Evolutionary conservation across 2,888 invertebrate genomes (phyloP).

Genomic region (Diarsia dahlii): DNA sequence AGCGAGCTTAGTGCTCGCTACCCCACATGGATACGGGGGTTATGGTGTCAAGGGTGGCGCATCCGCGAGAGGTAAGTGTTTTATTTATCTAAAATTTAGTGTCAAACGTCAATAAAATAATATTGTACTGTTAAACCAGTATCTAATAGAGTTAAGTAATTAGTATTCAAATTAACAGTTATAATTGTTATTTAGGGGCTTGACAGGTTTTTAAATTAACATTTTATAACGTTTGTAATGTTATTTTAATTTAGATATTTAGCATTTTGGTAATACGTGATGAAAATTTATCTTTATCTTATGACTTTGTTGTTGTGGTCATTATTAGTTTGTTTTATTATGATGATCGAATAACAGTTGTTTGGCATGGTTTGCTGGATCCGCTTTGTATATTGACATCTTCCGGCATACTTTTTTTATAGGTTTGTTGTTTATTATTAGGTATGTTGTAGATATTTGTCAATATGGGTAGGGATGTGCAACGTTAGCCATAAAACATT

Average conservation of each 20-base stretch:
- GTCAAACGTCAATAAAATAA: constrained; percentile 13
- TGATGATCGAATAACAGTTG: background rate
- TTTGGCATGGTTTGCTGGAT: background rate
- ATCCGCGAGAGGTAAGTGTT: constrained; percentile 80
- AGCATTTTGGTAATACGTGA: constrained; percentile 2
- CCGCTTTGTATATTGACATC: background rate
- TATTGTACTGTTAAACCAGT: constrained; percentile 5
- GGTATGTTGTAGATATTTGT: too few species aligned
- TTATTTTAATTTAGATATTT: constrained; percentile 1
- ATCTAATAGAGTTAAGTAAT: constrained; percentile 2
- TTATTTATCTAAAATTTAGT: background rate
- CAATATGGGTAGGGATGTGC: background rate
- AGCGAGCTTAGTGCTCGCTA: constrained; percentile 77
- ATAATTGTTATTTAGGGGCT: background rate
- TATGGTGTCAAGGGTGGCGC: constrained; percentile 85
- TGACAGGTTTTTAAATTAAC: background rate
- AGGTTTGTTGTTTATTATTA: background rate
- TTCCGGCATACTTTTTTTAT: constrained; percentile 1
- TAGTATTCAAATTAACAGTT: constrained; percentile 8
- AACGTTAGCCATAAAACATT: background rate
- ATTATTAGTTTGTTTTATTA: background rate
- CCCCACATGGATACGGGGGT: constrained; percentile 86
- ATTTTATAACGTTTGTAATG: constrained; percentile 8
- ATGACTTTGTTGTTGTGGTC: background rate
- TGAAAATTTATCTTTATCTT: background rate